Base-by-base conservation (phyloP, 1,140 invertebrate genomes). In the Drosophila malerkotliana region DNA sequence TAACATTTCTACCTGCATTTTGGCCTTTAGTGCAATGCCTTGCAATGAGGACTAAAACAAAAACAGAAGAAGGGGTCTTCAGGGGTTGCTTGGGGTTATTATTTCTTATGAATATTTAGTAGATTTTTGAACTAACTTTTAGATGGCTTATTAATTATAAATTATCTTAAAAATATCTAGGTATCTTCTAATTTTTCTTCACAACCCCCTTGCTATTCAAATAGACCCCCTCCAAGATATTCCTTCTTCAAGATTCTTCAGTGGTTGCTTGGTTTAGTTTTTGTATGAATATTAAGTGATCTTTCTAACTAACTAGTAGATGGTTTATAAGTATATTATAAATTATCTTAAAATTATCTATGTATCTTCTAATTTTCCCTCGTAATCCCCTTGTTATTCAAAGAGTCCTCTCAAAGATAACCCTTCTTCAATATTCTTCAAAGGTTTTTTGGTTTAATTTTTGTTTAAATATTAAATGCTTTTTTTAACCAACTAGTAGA, bases 1-100 rank as follows among this genome's bases (percentile, higher is more conserved):
- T 6, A 7, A 0, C 8, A 18, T 60, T 52, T 56, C 15, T 64
- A 64, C 60, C 60, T 75, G 63, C 2, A 14, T 39, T 49, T 18
- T 56, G 32, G 53, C 10, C 34, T 54, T 21, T 2, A 7, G n/a
- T 9, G 1, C 12, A 41, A 10, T 21, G 34, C 34, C 3, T 37
- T n/a, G 34, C 34, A 41, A 41, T 5, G 15, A 44, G 41, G 41
- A 14, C 14, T 30, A 30, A 8, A 30, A 8, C 24, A 39, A 56
- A 44, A 26, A 44, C 5, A 15, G 3, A 15, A 15, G n/a, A 9
- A 8, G 1, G 18, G 18, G 18, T 44, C 14, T 47, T 2, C 4
- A 10, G 18, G 44, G 44, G 44, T 47, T 10, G 9, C 7, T 55
- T 24, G 2, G 2, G 14, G 4, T 1, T n/a, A 21, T 37, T 24